Conservation (phyloP, 2,888 invertebrate genomes). For the Parasteatoda lunata region DNA sequence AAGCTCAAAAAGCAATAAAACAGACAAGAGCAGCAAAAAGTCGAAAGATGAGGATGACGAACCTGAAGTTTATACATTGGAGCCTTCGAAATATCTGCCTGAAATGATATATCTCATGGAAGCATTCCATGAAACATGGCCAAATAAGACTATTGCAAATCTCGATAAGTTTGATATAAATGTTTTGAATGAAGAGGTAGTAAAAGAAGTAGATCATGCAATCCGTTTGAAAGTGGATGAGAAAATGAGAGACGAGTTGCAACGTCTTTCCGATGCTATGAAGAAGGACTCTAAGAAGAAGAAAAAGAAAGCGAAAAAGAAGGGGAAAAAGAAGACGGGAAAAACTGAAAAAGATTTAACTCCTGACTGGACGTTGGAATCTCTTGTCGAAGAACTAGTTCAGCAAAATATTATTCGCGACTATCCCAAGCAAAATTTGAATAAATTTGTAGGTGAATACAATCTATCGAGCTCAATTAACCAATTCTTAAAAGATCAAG, state of each 20-base stretch:
- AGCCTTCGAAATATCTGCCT: constrained; percentile 33
- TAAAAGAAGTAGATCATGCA: constrained; percentile 13
- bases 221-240: constrained; percentile 44
- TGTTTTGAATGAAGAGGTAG: constrained; percentile 22
- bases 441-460: constrained; percentile 85
- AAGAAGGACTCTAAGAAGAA: constrained; percentile 38
- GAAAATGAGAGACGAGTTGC: constrained; percentile 45
- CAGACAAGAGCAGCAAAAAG: background rate
- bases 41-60: constrained; percentile 8
- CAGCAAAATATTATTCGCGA: constrained; percentile 91
- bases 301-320: background rate
- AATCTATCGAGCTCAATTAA: constrained; percentile 75
- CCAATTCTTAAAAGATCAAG: constrained; percentile 3
- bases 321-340: constrained; percentile 6
- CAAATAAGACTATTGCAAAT: background rate
- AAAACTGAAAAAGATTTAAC: constrained; percentile 46
- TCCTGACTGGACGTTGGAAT: constrained; percentile 81
- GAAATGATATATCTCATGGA: constrained; percentile 12
- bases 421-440: constrained; percentile 81
- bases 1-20: background rate
- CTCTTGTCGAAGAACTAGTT: constrained; percentile 92
- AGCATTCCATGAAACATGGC: constrained; percentile 34
- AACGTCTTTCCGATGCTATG: constrained; percentile 3
- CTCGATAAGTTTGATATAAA: constrained; percentile 29
- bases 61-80: constrained; percentile 21